Conservation (phyloP, 2,797 vertebrate species). For the Poecilia gillii region DNA sequence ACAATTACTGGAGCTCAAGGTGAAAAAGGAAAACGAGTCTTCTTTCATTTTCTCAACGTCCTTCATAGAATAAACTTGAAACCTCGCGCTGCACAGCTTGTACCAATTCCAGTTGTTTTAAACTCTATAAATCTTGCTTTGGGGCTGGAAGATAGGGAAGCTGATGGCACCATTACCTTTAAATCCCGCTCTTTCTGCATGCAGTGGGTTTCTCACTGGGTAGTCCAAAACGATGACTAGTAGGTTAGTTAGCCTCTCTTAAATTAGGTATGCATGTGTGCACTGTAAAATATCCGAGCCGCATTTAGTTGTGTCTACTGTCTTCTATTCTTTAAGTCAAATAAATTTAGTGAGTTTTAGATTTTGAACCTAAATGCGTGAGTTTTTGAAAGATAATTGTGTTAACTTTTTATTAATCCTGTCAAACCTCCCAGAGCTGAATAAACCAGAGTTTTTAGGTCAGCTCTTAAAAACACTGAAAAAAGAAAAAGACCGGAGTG, state of each 20-base stretch:
- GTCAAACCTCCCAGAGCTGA: too few relatives aligned
- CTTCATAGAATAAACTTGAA: not conserved
- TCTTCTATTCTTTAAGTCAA: too few relatives aligned
- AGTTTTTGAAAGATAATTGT: too few relatives aligned
- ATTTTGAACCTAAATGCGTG: too few relatives aligned
- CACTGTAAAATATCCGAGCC: too few relatives aligned
- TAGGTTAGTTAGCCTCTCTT: not conserved
- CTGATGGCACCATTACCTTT: not conserved
- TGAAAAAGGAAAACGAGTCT: not conserved
- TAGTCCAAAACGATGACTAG: not conserved
- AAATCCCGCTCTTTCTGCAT: not conserved
- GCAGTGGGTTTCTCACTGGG: not conserved
- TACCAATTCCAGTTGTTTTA: not conserved
- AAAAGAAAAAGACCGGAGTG: too few relatives aligned
- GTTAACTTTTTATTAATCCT: too few relatives aligned
- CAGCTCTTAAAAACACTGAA: too few relatives aligned
- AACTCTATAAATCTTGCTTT: not conserved
- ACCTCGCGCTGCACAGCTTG: not conserved
- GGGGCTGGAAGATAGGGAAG: not conserved
- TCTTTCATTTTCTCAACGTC: not conserved
- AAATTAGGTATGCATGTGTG: not conserved
- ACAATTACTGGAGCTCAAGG: not conserved
- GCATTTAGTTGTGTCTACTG: too few relatives aligned
- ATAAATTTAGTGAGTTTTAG: too few relatives aligned
- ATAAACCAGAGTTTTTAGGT: too few relatives aligned